Conservation (phyloP, 1,140 invertebrate genomes). For the Drosophila tristis region DNA sequence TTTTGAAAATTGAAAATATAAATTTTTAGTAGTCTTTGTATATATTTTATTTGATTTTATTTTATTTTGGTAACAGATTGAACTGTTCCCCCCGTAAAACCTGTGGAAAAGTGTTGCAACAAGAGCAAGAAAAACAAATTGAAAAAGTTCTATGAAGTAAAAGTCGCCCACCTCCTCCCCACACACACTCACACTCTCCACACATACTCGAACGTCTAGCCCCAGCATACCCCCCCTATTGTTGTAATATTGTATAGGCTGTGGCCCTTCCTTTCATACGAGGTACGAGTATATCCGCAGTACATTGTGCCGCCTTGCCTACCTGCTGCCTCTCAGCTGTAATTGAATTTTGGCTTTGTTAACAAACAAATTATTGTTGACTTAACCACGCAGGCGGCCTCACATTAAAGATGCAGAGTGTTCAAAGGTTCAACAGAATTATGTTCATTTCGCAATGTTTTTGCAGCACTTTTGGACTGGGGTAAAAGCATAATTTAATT, state of each 20-base stretch:
- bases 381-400: slow-evolving; percentile 34
- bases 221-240: slow-evolving; percentile 7
- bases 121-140: slow-evolving; percentile 48
- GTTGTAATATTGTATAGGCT: slow-evolving; percentile 17
- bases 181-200: neutral
- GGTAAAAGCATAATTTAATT: slow-evolving; percentile 42
- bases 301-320: slow-evolving; percentile 42
- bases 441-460: slow-evolving; percentile 50
- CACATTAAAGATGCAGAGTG: slow-evolving; percentile 32
- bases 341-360: slow-evolving; percentile 78
- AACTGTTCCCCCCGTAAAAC: neutral
- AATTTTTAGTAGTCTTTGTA: no score
- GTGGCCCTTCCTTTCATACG: neutral
- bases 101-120: slow-evolving; percentile 17
- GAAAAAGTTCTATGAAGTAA: slow-evolving; percentile 43
- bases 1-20: no score
- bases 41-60: no score
- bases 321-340: slow-evolving; percentile 41
- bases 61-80: no score
- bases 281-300: slow-evolving; percentile 12
- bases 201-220: neutral
- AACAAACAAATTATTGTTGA: slow-evolving; percentile 75
- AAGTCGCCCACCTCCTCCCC: no score
- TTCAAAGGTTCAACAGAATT: slow-evolving; percentile 25
- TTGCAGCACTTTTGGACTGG: slow-evolving; percentile 21